Evolutionary conservation across 2,113 vertebrate species (phyloP).

Genomic region (Onychorhynchus coronatus): DNA sequence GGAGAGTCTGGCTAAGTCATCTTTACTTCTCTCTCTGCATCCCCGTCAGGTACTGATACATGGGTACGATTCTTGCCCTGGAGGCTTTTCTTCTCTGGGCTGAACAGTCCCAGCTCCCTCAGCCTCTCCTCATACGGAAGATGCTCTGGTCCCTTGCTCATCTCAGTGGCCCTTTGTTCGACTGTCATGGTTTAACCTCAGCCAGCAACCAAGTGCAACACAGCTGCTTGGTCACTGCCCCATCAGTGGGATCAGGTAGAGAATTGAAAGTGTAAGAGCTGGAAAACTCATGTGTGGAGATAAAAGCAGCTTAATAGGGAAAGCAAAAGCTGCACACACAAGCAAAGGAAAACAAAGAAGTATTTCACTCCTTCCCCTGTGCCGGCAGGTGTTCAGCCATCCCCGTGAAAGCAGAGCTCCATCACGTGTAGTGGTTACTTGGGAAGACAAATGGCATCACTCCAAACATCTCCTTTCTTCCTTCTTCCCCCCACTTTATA

Average conservation of each 20-base stretch:
- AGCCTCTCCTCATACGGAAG: neutral
- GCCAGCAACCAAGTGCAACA: neutral
- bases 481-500: neutral
- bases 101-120: neutral
- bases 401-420: neutral
- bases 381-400: neutral
- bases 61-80: accelerated
- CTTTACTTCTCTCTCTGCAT: neutral
- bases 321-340: neutral
- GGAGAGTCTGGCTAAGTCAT: neutral
- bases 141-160: neutral
- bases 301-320: neutral
- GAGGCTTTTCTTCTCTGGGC: neutral
- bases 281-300: neutral
- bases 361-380: neutral
- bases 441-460: neutral
- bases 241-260: accelerated
- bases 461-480: neutral
- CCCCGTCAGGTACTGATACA: neutral
- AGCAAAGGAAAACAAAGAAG: neutral
- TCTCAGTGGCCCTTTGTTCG: neutral
- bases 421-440: neutral
- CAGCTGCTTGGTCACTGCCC: neutral
- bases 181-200: neutral
- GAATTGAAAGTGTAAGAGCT: neutral